Evolutionary conservation across 2,113 vertebrate genomes (phyloP).

Genomic region (pig (Sus scrofa)): DNA sequence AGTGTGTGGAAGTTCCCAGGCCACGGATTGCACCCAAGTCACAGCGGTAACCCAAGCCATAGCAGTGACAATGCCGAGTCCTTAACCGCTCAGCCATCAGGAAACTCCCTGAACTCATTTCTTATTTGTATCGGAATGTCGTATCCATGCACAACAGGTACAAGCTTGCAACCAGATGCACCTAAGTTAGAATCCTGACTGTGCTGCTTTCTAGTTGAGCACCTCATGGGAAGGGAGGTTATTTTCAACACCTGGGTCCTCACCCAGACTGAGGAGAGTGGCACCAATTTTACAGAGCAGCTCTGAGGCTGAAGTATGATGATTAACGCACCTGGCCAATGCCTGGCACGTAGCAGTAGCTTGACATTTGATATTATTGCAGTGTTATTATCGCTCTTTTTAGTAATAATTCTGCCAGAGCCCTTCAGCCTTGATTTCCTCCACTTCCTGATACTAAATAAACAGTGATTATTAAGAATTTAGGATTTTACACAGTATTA

Average conservation of each 20-base stretch:
- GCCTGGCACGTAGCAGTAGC: neutral
- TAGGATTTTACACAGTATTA: neutral
- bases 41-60: no score
- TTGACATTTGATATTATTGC: neutral
- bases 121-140: neutral
- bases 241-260: neutral
- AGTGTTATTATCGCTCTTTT: neutral
- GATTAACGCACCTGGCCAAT: neutral
- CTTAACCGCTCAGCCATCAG: no score
- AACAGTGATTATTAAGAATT: neutral
- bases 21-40: no score
- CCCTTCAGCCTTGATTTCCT: neutral
- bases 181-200: neutral
- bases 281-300: neutral
- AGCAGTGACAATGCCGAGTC: no score
- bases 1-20: no score
- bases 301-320: neutral
- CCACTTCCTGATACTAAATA: neutral
- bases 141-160: rapidly evolving
- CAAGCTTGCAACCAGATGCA: neutral
- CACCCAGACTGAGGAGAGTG: neutral
- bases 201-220: neutral
- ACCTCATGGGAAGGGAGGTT: neutral
- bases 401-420: neutral
- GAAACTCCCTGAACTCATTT: neutral